Evolutionary conservation across 2,888 invertebrate species (phyloP).

Genomic region (Tachina lurida): DNA sequence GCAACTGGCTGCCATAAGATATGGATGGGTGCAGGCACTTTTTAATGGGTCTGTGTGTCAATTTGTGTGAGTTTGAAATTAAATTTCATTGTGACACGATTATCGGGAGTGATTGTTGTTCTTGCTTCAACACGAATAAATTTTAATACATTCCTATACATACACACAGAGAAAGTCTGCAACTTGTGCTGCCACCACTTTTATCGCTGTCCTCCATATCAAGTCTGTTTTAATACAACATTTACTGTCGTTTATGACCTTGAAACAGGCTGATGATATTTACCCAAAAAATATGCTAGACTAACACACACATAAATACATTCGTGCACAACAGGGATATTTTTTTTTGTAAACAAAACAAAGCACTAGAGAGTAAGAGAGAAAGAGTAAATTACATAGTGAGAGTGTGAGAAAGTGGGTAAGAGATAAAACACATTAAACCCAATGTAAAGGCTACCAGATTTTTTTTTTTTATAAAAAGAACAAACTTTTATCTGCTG

Average conservation of each 20-base stretch:
- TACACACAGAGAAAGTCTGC: neutral
- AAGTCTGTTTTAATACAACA: conserved; percentile 45
- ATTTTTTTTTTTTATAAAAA: neutral
- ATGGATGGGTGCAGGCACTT: conserved; percentile 4
- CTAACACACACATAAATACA: conserved; percentile 16
- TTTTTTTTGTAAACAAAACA: conserved; percentile 31
- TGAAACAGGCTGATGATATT: conserved; percentile 70
- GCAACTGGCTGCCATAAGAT: conserved; percentile 47
- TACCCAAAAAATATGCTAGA: conserved; percentile 63
- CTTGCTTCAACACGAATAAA: conserved; percentile 19
- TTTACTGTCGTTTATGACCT: conserved; percentile 66
- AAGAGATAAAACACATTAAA: conserved; percentile 20
- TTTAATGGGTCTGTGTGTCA: conserved; percentile 64
- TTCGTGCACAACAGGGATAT: conserved; percentile 12
- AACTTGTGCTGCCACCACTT: conserved; percentile 1
- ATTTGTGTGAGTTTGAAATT: conserved; percentile 5
- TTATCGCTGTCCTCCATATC: conserved; percentile 4
- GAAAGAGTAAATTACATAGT: neutral
- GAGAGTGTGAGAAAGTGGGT: conserved; percentile 21
- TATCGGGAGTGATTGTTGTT: neutral
- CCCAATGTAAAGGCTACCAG: neutral
- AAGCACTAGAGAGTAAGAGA: neutral
- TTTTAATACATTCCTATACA: conserved; percentile 20
- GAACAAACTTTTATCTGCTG: neutral
- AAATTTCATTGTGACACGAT: neutral